These are phyloP conservation scores for Taeniopygia guttata DNA, from an alignment of 2,797 vertebrate genomes.

Conservation along the genomic window DNA sequence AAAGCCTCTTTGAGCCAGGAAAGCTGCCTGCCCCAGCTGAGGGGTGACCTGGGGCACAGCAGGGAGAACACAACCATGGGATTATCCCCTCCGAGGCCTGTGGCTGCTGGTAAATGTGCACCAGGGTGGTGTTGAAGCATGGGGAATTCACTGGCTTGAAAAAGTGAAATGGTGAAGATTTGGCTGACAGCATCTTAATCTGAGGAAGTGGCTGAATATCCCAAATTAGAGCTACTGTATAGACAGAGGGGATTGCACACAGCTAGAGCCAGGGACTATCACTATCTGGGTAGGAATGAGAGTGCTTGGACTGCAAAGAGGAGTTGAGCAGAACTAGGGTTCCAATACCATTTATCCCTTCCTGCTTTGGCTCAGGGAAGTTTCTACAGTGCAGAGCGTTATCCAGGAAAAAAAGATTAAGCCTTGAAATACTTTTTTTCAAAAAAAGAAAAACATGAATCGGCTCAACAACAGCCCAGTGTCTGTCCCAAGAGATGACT, in stretches of 20 bases:
- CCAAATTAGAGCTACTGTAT: background rate
- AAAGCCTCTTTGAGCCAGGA: background rate
- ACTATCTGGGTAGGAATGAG: background rate
- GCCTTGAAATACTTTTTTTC: background rate
- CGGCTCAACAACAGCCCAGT: background rate
- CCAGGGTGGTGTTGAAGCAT: rapidly evolving
- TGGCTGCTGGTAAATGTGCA: background rate
- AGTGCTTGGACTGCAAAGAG: background rate
- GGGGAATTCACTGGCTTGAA: background rate
- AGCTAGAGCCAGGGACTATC: background rate
- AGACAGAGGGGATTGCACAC: background rate
- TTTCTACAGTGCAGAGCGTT: background rate
- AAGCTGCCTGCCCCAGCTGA: background rate
- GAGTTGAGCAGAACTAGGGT: background rate
- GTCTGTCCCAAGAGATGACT: background rate
- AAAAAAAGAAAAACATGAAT: background rate
- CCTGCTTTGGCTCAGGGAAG: slow-evolving; percentile 5
- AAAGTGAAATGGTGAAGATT: background rate
- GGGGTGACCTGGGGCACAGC: background rate
- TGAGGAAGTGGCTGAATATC: background rate
- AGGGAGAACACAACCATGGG: background rate
- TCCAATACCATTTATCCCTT: background rate
- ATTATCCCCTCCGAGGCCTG: background rate
- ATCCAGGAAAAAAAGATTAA: background rate
- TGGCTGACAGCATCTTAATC: background rate